Percentiles rank a stretch among this genome's conserved stretches.
These are phyloP conservation scores for Actinemys pallida DNA, from an alignment of 2,113 vertebrate genomes.

Conservation along the genomic window DNA sequence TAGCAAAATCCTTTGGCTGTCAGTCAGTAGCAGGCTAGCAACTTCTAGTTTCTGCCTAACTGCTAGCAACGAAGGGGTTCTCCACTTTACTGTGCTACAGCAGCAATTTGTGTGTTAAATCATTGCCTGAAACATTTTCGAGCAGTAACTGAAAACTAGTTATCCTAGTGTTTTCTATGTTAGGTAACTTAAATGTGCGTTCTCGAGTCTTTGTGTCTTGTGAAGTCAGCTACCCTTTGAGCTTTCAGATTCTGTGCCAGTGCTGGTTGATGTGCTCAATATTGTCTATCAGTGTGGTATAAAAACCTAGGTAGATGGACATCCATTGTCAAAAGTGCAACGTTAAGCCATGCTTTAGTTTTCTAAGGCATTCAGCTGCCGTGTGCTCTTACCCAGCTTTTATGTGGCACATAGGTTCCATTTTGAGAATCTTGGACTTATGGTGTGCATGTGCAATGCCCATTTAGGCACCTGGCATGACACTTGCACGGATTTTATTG, in stretches of 20 bases:
- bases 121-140: fast-evolving
- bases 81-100: neutral
- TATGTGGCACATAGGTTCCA: neutral
- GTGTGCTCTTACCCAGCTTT: neutral
- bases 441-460: neutral
- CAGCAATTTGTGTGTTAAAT: neutral
- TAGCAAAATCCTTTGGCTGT: neutral
- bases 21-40: neutral
- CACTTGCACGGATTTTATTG: neutral
- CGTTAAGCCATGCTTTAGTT: neutral
- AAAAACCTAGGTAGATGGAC: neutral
- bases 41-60: neutral
- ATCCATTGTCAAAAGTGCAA: neutral
- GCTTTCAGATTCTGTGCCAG: neutral
- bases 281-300: neutral
- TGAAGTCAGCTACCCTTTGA: fast-evolving
- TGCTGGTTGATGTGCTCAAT: neutral
- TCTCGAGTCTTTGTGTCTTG: neutral
- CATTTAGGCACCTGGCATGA: neutral
- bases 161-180: neutral
- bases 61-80: neutral
- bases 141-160: neutral
- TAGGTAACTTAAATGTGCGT: neutral
- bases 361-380: neutral
- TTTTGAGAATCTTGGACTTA: neutral